Percentiles rank a stretch among this genome's conserved stretches.
Conservation (phyloP, 2,888 invertebrate species). For the Sinelater perroti region DNA sequence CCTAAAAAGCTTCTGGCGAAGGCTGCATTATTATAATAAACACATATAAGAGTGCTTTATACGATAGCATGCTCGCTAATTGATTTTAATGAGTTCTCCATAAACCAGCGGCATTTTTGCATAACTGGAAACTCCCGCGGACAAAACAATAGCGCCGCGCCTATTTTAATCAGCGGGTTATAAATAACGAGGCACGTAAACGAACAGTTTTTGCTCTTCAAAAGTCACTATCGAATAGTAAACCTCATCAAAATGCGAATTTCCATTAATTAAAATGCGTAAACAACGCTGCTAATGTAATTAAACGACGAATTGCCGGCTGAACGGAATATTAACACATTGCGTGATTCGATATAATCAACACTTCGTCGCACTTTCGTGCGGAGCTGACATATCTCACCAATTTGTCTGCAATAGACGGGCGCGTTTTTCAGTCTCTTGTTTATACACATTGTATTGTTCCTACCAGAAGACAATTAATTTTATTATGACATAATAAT, state of each 20-base stretch:
- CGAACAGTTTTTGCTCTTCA: constrained; percentile 14
- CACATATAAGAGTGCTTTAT: too few species aligned
- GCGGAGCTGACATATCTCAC: too few species aligned
- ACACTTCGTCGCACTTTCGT: constrained; percentile 1
- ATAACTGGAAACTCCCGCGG: not conserved
- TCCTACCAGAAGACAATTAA: too few species aligned
- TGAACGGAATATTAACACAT: constrained; percentile 13
- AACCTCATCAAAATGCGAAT: constrained; percentile 1
- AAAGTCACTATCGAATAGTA: constrained; percentile 9
- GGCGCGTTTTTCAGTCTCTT: too few species aligned
- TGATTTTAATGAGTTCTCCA: too few species aligned
- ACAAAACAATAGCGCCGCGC: constrained; percentile 13
- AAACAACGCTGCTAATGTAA: constrained; percentile 19
- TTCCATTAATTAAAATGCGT: constrained; percentile 7
- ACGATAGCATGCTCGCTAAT: too few species aligned
- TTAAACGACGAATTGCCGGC: constrained; percentile 11
- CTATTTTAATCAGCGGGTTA: constrained; percentile 12
- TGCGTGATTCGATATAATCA: constrained; percentile 12
- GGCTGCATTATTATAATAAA: too few species aligned
- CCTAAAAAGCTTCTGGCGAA: too few species aligned
- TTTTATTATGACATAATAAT: too few species aligned
- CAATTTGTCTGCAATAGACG: too few species aligned
- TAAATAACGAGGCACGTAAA: constrained; percentile 22
- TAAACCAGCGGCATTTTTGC: too few species aligned
- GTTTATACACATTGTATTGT: too few species aligned